A percentile compares a stretch with the other conserved stretches of the same genome.
Conservation (phyloP, 1,140 invertebrate genomes). For the Drosophila seguyi region DNA sequence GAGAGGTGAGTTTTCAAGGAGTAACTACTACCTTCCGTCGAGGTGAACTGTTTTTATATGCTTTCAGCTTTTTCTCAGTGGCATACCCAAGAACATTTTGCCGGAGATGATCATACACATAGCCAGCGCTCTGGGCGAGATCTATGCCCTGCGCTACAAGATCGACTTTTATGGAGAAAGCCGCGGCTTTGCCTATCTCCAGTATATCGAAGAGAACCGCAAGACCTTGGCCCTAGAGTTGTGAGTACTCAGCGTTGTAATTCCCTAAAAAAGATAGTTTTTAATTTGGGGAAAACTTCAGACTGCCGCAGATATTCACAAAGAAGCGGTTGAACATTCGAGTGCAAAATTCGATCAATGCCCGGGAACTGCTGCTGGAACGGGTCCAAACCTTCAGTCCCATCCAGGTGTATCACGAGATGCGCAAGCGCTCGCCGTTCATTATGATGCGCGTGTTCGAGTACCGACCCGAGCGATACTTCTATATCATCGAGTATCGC, state of each 20-base stretch:
- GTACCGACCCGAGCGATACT: neutral
- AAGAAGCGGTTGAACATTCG: neutral
- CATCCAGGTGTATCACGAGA: slow-evolving; percentile 42
- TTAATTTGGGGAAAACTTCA: slow-evolving; percentile 2
- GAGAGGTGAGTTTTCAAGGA: slow-evolving; percentile 35
- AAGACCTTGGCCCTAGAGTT: slow-evolving; percentile 11
- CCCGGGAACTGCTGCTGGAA: slow-evolving; percentile 16
- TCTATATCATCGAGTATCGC: slow-evolving; percentile 38
- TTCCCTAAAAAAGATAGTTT: neutral
- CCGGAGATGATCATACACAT: slow-evolving; percentile 34
- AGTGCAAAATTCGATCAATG: slow-evolving; percentile 41
- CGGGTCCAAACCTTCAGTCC: slow-evolving; percentile 21
- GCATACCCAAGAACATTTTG: slow-evolving; percentile 3
- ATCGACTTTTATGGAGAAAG: slow-evolving; percentile 31
- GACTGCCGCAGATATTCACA: slow-evolving; percentile 23
- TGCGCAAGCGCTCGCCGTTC: slow-evolving; percentile 29
- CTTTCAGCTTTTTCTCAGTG: slow-evolving; percentile 39
- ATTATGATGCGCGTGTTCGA: slow-evolving; percentile 33
- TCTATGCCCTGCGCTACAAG: slow-evolving; percentile 63
- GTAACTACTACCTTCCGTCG: neutral
- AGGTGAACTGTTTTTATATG: neutral
- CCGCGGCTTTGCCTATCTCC: slow-evolving; percentile 66
- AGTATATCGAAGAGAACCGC: slow-evolving; percentile 42
- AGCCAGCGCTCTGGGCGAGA: slow-evolving; percentile 41
- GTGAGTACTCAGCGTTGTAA: slow-evolving; percentile 4